A percentile compares a stretch with the other conserved stretches of the same genome.
phyloP scores from a whole-genome alignment of 2,888 invertebrate species.

The Cephus pygmeus region DNA sequence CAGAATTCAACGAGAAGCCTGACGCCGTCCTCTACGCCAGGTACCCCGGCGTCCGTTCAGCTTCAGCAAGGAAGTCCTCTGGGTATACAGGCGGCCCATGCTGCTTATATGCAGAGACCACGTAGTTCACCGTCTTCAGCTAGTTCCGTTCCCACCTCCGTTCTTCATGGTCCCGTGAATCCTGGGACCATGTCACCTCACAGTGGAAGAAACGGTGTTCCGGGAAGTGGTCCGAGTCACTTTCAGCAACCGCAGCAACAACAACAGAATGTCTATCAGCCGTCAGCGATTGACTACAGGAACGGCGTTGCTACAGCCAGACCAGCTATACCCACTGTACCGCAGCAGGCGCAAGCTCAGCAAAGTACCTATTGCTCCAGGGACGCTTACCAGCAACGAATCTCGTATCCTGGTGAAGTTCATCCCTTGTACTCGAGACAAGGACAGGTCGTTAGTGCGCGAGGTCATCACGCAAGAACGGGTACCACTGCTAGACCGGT shows the following conservation, averaged over 20 bases:
- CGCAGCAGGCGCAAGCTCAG: conserved; percentile 45
- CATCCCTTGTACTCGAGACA: conserved; percentile 57
- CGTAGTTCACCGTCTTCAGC: conserved; percentile 79
- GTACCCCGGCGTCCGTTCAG: conserved; percentile 73
- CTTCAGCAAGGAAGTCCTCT: conserved; percentile 72
- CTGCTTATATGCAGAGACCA: conserved; percentile 72
- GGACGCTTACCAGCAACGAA: conserved; percentile 57
- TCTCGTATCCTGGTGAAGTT: conserved; percentile 53
- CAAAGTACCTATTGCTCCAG: conserved; percentile 56
- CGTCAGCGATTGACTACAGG: conserved; percentile 54
- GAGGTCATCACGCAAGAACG: conserved; percentile 52
- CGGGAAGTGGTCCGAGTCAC: conserved; percentile 48
- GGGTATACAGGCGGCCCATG: conserved; percentile 62
- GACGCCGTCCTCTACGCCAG: conserved; percentile 74
- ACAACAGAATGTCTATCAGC: conserved; percentile 56
- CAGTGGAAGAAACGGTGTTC: conserved; percentile 38
- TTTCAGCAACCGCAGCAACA: conserved; percentile 45
- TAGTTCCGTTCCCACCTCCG: conserved; percentile 69
- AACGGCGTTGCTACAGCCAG: conserved; percentile 51
- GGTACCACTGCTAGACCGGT: conserved; percentile 44
- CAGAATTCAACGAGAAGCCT: conserved; percentile 72
- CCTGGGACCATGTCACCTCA: conserved; percentile 54
- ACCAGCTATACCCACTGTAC: conserved; percentile 43
- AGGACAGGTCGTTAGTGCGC: conserved; percentile 37
- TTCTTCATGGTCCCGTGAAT: conserved; percentile 68